phyloP scores from a whole-genome alignment of 2,888 invertebrate genomes.

The Ganaspis brasiliensis region DNA sequence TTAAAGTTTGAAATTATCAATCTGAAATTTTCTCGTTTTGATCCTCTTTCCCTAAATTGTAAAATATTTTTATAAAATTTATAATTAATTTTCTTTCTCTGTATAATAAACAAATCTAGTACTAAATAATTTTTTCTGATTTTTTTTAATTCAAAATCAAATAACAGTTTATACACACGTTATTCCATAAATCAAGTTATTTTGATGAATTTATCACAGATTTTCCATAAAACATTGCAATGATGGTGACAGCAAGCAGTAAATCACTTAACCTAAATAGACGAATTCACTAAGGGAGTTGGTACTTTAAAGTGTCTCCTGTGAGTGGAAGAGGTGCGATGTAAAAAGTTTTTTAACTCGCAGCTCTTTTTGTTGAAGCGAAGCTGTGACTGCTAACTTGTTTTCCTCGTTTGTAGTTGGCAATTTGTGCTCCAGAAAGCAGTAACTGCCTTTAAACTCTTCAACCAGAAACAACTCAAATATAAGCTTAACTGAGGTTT shows the following conservation, averaged over 20 bases:
- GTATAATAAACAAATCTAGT: no score
- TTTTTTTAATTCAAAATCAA: no score
- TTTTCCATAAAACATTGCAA: constrained; percentile 11
- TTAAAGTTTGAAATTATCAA: no score
- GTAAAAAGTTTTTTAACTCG: constrained; percentile 1
- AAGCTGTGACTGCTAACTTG: constrained; percentile 35
- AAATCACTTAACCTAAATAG: not conserved
- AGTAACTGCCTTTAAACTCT: constrained; percentile 34
- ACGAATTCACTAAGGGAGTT: not conserved
- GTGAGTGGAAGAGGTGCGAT: not conserved
- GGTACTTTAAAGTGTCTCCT: not conserved
- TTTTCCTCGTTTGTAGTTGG: constrained; percentile 30
- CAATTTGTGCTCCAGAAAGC: constrained; percentile 37
- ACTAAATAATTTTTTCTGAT: no score
- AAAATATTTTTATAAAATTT: no score
- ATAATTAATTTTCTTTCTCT: no score
- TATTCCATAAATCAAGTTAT: no score
- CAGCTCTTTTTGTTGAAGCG: not conserved
- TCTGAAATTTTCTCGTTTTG: no score
- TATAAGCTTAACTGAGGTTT: constrained; percentile 39
- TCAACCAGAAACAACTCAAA: constrained; percentile 31
- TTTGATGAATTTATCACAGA: no score
- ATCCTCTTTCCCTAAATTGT: no score
- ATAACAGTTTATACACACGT: no score
- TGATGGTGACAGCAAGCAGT: not conserved